Evolutionary conservation across 2,113 vertebrate species (phyloP), one percentile per base, ranked within the genome.

Genomic region (Tachuris rubrigastra): DNA sequence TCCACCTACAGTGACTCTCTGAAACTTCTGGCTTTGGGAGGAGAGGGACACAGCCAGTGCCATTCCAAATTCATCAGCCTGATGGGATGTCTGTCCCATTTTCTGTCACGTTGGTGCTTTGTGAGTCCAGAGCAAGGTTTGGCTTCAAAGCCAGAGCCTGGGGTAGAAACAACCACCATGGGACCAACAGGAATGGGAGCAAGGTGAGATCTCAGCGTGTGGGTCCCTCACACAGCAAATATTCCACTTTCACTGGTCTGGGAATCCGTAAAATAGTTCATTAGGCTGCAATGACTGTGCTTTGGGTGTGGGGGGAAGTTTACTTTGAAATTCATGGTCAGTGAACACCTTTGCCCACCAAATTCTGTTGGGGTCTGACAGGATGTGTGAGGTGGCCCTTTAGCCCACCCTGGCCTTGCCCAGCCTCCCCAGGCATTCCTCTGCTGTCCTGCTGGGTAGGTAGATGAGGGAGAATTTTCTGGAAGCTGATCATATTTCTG

Each of bases 11-110:
- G 30, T 0, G 0, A 1, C 33, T 24, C 33, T 27, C 46, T 52
- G 33, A 23, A 28, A 2, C 14, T 30, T 2, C 1, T 2, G 0
- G 39, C 1, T 33, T 10, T 46, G 39, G 53, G 55, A 80, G 37
- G 23, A 27, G 47, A 84, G 19, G 18, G 39, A 30, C 23, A 28
- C 44, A 67, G n/a, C 31, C 14, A 3, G 2, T 28, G 39, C 12
- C 52, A 14, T 11, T 56, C 33, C 85, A 79, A 30, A 24, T 46
- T 31, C 24, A 6, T 16, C 62, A 21, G 23, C 56, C 52, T 47
- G 47, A 0, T 25, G 49, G 11, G 72, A n/a, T 46, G 44, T 14
- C 46, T 44, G 27, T 30, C 44, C 37, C 30, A 7, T 21, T 20
- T 59, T 17, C 87, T 74, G 68, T 2, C 6, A 8, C 33, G 9